Evolutionary conservation across 2,797 vertebrate species (phyloP), one percentile per base, ranked within the genome.

Genomic region (Etheostoma perlongum): DNA sequence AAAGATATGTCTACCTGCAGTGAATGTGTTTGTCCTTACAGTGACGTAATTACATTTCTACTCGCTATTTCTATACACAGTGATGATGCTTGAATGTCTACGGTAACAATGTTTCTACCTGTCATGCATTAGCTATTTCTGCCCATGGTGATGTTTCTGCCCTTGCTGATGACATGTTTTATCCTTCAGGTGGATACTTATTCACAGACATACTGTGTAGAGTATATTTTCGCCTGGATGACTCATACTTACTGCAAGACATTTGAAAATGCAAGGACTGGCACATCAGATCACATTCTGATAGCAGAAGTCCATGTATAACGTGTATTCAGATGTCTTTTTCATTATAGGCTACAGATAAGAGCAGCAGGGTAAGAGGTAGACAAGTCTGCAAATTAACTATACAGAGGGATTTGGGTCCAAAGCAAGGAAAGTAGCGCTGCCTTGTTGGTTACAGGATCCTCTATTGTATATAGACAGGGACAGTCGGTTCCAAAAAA

Each of bases 391-490:
- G 10, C 53, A 68, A 72, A 53, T 40, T 21, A 49, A 44, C 67
- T 40, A 11, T 14, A 40, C 54, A 69, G 55, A 27, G 46, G 30
- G 47, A 66, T 70, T 21, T 30, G 81, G 83, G 85, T 87, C 83
- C 85, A 80, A 60, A 62, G 62, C 16, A 62, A 51, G 3, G 19
- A 46, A 27, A 47, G 25, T 4, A 10, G 4, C 2, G 47, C 21
- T 15, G 46, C 44, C 42, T 60, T n/a, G 66, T 48, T 46, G 66
- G 19, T 25, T 44, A 49, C 14, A 52, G 30, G 46, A 76, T 51
- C 46, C 46, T 62, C 27, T 4, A 12, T 25, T 61, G 30, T 23
- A 27, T 30, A 73, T 9, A 25, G 23, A 51, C 11, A 30, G 11
- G 11, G 10, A 47, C 2, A 51, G n/a, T 7, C 6, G 11, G 14